These are phyloP conservation scores for Drosophila jambulina DNA, from an alignment of 1,140 invertebrate genomes.

Conservation along the genomic window DNA sequence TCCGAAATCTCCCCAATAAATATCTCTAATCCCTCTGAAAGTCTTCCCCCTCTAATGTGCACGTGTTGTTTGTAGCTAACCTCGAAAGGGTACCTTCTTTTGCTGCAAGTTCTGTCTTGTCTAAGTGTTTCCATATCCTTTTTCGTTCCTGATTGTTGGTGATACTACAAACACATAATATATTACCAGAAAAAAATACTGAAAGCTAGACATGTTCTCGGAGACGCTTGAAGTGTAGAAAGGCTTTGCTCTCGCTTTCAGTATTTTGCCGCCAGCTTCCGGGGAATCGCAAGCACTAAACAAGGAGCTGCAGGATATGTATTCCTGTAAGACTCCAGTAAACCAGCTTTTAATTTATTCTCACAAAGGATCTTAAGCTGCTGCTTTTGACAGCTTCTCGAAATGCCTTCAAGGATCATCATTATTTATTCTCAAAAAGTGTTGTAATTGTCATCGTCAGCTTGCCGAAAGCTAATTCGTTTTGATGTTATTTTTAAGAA, in stretches of 20 bases:
- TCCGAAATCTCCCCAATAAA: not conserved
- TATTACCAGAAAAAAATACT: constrained; percentile 65
- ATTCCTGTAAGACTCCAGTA: not conserved
- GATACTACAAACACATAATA: constrained; percentile 11
- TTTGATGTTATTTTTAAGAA: constrained; percentile 18
- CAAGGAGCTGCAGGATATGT: constrained; percentile 3
- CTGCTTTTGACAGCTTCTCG: constrained; percentile 17
- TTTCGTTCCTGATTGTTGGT: constrained; percentile 27
- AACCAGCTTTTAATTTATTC: constrained; percentile 17
- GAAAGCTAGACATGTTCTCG: constrained; percentile 74
- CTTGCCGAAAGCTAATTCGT: constrained; percentile 35
- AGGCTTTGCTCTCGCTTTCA: constrained; percentile 66
- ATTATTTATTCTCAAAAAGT: constrained; percentile 1
- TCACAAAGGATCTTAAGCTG: constrained; percentile 20
- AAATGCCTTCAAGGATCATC: constrained; percentile 16
- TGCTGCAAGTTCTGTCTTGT: constrained; percentile 61
- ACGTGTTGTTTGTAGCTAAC: constrained; percentile 50
- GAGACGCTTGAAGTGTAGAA: constrained; percentile 40
- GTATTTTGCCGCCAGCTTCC: constrained; percentile 42
- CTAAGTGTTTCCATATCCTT: constrained; percentile 21
- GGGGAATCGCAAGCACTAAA: constrained; percentile 24
- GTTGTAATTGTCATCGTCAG: constrained; percentile 28
- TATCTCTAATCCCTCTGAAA: constrained; percentile 8
- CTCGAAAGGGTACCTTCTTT: constrained; percentile 21
- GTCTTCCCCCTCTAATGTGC: constrained; percentile 29